phyloP scores from a whole-genome alignment of 1,140 invertebrate genomes.

The Caenorhabditis briggsae region DNA sequence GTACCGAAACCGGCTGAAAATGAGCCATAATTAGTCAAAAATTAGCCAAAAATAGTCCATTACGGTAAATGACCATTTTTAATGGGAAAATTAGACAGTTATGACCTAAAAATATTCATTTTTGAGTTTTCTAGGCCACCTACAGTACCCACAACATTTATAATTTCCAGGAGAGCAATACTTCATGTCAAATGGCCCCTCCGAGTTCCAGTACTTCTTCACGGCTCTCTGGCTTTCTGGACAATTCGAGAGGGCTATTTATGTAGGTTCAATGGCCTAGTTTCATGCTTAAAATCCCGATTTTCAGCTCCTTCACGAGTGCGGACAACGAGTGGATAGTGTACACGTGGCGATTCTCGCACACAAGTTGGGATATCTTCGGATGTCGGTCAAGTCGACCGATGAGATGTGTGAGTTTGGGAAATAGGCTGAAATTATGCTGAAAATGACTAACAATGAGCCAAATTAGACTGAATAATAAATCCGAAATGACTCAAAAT shows the following conservation, averaged over 20 bases:
- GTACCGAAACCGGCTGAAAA: too few relatives aligned
- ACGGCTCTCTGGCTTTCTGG: constrained; percentile 75
- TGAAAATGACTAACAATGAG: background rate
- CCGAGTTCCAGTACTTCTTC: constrained; percentile 70
- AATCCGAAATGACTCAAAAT: too few relatives aligned
- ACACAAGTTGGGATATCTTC: constrained; percentile 66
- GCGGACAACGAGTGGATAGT: constrained; percentile 58
- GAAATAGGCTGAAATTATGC: background rate
- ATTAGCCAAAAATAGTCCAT: too few relatives aligned
- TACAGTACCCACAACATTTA: background rate
- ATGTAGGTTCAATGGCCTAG: constrained; percentile 7
- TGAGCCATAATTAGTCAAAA: too few relatives aligned
- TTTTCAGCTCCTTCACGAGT: constrained; percentile 58
- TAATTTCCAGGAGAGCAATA: constrained; percentile 71
- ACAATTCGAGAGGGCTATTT: constrained; percentile 74
- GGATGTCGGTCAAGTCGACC: constrained; percentile 65
- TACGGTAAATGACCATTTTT: too few relatives aligned
- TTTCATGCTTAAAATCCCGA: background rate
- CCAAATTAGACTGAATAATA: too few relatives aligned
- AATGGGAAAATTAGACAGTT: too few relatives aligned
- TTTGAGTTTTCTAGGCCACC: background rate
- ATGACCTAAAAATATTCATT: too few relatives aligned
- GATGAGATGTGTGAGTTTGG: constrained; percentile 65
- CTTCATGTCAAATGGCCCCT: constrained; percentile 68
- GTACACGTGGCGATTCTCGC: constrained; percentile 73